These are phyloP conservation scores for Etia nguti DNA, from an alignment of 2,113 vertebrate species.

Conservation along the genomic window DNA sequence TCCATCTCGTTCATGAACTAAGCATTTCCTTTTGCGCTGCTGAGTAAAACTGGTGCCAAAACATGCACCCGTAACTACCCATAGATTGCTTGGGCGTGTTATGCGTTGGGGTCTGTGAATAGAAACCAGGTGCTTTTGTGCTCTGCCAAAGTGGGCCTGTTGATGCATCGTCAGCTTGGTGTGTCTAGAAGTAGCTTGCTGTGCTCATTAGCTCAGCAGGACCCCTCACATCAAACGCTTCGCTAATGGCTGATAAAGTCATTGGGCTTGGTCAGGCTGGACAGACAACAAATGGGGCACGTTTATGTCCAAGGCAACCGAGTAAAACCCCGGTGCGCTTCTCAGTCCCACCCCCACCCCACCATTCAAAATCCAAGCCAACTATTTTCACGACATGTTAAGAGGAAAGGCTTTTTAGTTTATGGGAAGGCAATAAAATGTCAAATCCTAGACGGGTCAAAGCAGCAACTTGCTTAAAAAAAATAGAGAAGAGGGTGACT, in stretches of 20 bases:
- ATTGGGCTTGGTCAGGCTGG: not conserved
- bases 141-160: not conserved
- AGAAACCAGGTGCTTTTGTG: conserved; percentile 59
- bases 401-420: conserved; percentile 34
- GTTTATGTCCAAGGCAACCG: not conserved
- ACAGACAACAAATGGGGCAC: conserved; percentile 31
- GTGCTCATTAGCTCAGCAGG: conserved; percentile 41
- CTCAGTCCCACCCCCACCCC: not conserved
- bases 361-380: not conserved
- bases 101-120: conserved; percentile 28
- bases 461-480: conserved; percentile 22
- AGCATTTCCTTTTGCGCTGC: not conserved
- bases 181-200: conserved; percentile 30
- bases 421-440: conserved; percentile 54
- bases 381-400: conserved; percentile 42
- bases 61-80: not conserved
- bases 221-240: conserved; percentile 48
- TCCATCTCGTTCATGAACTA: not conserved
- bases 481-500: not conserved
- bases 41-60: not conserved
- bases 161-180: conserved; percentile 56
- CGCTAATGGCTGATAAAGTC: conserved; percentile 48
- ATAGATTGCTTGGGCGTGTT: not conserved
- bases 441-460: conserved; percentile 30
- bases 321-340: not conserved